Evolutionary conservation across 2,797 vertebrate species (phyloP).

Genomic region (Hydrocynus forskahlii): DNA sequence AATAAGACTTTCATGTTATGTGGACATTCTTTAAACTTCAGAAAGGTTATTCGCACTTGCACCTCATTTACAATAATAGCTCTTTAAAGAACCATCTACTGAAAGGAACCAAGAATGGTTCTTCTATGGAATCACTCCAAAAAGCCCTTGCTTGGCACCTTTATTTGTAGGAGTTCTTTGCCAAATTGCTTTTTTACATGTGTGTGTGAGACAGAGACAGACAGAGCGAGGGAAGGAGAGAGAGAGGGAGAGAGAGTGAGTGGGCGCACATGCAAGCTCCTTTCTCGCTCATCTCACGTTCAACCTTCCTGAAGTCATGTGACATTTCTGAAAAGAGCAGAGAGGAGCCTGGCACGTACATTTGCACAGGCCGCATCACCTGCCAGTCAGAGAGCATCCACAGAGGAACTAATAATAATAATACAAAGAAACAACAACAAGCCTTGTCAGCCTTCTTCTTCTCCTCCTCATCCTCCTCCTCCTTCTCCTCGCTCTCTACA

Average conservation of each 20-base stretch:
- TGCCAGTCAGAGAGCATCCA: slow-evolving; percentile 60
- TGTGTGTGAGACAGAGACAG: background rate
- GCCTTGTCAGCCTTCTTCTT: slow-evolving; percentile 62
- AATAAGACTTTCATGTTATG: too few relatives aligned
- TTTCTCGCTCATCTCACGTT: slow-evolving; percentile 43
- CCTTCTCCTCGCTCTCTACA: slow-evolving; percentile 47
- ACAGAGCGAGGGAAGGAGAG: background rate
- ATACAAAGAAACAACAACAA: slow-evolving; percentile 64
- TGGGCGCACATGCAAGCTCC: slow-evolving; percentile 47
- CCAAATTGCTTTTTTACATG: too few relatives aligned
- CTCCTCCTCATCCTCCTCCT: slow-evolving; percentile 47
- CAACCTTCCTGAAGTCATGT: slow-evolving; percentile 52
- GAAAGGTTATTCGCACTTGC: background rate
- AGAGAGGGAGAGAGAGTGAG: slow-evolving; percentile 38
- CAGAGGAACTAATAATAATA: slow-evolving; percentile 59
- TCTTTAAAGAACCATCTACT: background rate
- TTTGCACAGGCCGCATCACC: slow-evolving; percentile 64
- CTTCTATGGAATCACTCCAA: background rate
- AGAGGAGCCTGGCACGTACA: slow-evolving; percentile 56
- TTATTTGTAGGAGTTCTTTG: background rate
- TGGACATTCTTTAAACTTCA: background rate
- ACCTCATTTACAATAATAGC: background rate
- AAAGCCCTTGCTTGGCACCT: background rate
- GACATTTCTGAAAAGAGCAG: slow-evolving; percentile 54
- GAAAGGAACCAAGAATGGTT: background rate